Evolutionary conservation across 2,113 vertebrate genomes (phyloP).

Genomic region (Istiophorus platypterus): DNA sequence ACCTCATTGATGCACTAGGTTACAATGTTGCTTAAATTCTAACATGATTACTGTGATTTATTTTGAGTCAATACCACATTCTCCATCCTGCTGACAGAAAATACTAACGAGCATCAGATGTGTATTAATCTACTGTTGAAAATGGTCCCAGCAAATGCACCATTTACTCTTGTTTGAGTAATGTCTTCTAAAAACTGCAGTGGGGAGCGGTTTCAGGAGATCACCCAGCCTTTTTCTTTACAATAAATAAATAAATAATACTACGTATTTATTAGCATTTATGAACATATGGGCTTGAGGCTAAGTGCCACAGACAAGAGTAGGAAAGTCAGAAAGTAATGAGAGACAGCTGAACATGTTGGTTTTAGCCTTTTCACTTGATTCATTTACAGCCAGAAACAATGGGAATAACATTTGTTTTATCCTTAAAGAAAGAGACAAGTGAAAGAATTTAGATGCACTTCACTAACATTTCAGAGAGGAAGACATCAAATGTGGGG

Average conservation of each 20-base stretch:
- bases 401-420: not conserved
- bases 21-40: not conserved
- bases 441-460: constrained; percentile 30
- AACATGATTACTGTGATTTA: not conserved
- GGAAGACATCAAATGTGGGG: constrained; percentile 20
- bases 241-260: not conserved
- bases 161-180: not conserved
- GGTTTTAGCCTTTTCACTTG: constrained; percentile 14
- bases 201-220: not conserved
- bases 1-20: not conserved
- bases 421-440: not conserved
- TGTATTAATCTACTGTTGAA: not conserved
- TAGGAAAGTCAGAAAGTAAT: not conserved
- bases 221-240: not conserved
- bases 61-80: not conserved
- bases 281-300: not conserved
- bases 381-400: constrained; percentile 17
- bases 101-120: not conserved
- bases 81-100: constrained; percentile 11
- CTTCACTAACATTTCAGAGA: constrained; percentile 24
- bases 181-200: not conserved
- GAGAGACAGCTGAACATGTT: not conserved
- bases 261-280: not conserved
- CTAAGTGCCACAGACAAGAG: not conserved
- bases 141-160: not conserved